Evolutionary conservation across 2,797 vertebrate genomes (phyloP).

Genomic region (Carduelis carduelis): DNA sequence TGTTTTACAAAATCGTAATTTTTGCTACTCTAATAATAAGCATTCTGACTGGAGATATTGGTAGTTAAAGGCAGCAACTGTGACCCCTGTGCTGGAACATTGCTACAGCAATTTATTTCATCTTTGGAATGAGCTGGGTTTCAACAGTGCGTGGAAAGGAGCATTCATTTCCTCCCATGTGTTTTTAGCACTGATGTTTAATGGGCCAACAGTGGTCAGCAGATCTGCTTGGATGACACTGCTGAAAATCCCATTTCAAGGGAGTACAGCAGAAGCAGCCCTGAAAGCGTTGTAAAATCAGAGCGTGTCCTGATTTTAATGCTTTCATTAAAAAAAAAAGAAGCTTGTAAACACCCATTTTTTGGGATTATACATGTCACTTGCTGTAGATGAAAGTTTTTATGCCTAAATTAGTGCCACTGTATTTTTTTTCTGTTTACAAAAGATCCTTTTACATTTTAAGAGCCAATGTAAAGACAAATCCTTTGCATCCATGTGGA

Average conservation of each 20-base stretch:
- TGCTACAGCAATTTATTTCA: not conserved
- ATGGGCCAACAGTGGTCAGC: not conserved
- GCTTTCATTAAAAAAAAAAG: not conserved
- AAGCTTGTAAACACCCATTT: not conserved
- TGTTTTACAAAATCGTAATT: not conserved
- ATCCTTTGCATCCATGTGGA: slow-evolving; percentile 2
- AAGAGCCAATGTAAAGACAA: not conserved
- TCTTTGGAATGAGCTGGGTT: not conserved
- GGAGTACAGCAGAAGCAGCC: not conserved
- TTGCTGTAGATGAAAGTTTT: not conserved
- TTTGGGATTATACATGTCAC: not conserved
- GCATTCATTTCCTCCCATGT: not conserved
- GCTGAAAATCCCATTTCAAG: not conserved
- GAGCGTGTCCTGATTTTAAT: not conserved
- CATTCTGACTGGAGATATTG: not conserved
- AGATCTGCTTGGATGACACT: not conserved
- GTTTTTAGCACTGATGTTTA: not conserved
- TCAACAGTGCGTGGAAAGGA: not conserved
- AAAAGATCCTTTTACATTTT: not conserved
- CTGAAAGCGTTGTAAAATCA: not conserved
- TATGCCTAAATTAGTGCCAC: not conserved
- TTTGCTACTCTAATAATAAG: not conserved
- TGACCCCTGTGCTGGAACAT: not conserved
- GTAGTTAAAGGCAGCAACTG: not conserved
- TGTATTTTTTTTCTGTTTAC: not conserved